phyloP scores from a whole-genome alignment of 2,888 invertebrate species.

The Ichneumoninae sp. region DNA sequence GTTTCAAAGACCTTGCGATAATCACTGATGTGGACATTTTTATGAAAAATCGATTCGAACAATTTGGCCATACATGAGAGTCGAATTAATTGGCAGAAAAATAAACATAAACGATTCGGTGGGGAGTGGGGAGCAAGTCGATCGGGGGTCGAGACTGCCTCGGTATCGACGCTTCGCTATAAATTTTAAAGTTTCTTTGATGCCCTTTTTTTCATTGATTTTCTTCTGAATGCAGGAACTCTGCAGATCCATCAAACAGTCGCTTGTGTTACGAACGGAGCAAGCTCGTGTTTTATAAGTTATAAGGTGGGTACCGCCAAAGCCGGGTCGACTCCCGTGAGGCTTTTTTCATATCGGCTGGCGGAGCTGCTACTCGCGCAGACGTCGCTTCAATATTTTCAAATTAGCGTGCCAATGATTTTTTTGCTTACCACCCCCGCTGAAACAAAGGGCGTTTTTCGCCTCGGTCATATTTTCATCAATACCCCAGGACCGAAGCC shows the following conservation, averaged over 20 bases:
- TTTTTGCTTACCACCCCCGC: slow-evolving; percentile 48
- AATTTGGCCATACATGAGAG: neutral
- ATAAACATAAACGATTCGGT: neutral
- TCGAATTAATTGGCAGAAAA: neutral
- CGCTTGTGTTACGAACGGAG: slow-evolving; percentile 1
- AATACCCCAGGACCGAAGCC: slow-evolving; percentile 74
- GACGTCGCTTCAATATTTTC: slow-evolving; percentile 80
- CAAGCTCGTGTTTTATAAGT: slow-evolving; percentile 35
- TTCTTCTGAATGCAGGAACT: neutral
- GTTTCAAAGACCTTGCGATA: neutral
- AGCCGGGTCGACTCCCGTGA: slow-evolving; percentile 42
- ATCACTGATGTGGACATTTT: neutral
- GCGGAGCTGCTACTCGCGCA: slow-evolving; percentile 34
- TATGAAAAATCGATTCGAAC: neutral
- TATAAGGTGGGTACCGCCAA: slow-evolving; percentile 36
- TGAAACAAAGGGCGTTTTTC: slow-evolving; percentile 81
- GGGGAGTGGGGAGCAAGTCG: neutral
- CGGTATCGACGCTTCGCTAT: neutral
- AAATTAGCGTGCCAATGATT: slow-evolving; percentile 82
- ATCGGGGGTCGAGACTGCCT: neutral
- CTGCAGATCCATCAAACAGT: slow-evolving; percentile 1
- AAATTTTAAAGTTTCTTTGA: neutral
- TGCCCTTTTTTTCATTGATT: neutral
- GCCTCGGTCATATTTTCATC: slow-evolving; percentile 82
- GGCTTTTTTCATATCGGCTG: slow-evolving; percentile 56